phyloP scores from a whole-genome alignment of 2,113 vertebrate species.

The Osmerus mordax region DNA sequence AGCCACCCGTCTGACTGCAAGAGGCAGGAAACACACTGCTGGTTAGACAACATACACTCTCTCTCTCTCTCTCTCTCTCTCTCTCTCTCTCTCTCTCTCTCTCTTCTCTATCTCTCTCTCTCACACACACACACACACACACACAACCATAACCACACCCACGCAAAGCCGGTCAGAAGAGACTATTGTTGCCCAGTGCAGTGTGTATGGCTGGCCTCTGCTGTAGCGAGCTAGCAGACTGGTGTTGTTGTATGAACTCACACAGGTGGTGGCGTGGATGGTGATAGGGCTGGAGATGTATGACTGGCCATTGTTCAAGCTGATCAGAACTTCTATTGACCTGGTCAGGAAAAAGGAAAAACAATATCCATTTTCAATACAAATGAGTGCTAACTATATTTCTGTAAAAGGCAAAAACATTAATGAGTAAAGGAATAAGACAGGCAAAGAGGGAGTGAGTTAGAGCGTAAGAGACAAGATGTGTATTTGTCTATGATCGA shows the following conservation, averaged over 20 bases:
- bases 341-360: slow-evolving; percentile 64
- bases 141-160: slow-evolving; percentile 8
- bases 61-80: no score
- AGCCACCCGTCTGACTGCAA: slow-evolving; percentile 79
- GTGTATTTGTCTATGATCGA: background rate
- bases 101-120: no score
- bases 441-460: background rate
- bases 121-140: slow-evolving; percentile 20
- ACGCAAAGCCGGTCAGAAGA: background rate
- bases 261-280: slow-evolving; percentile 85
- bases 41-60: no score
- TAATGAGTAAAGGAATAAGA: no score
- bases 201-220: no score
- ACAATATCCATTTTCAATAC: background rate
- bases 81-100: no score
- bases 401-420: background rate
- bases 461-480: background rate
- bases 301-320: slow-evolving; percentile 85
- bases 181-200: background rate
- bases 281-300: slow-evolving; percentile 81
- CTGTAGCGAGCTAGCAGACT: background rate
- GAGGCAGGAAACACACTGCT: background rate
- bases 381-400: background rate
- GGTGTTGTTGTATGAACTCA: slow-evolving; percentile 70
- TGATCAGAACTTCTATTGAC: slow-evolving; percentile 86